Evolutionary conservation across 2,888 invertebrate genomes (phyloP).

Genomic region (Ligdia adustata): DNA sequence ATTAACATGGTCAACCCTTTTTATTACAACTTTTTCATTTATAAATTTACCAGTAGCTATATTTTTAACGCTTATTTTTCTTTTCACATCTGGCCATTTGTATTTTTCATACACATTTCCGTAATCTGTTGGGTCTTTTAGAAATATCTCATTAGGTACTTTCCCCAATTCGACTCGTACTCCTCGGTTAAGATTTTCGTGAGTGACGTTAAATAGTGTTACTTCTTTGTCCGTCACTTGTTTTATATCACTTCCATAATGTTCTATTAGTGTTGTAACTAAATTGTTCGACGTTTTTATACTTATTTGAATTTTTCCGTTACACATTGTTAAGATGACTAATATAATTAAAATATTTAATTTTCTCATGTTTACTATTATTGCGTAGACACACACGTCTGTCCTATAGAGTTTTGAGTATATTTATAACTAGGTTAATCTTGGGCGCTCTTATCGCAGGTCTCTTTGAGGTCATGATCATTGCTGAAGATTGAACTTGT

Average conservation of each 20-base stretch:
- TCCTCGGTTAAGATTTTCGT: slow-evolving; percentile 56
- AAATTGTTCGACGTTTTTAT: slow-evolving; percentile 46
- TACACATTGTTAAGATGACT: slow-evolving; percentile 28
- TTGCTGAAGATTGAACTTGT: no score
- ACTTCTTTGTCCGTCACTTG: slow-evolving; percentile 55
- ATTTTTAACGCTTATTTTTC: slow-evolving; percentile 49
- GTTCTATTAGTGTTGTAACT: slow-evolving; percentile 39
- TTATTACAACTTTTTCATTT: slow-evolving; percentile 47
- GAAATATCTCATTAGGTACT: slow-evolving; percentile 55
- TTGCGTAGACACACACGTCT: not conserved
- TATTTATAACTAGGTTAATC: not conserved
- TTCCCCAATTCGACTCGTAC: slow-evolving; percentile 57
- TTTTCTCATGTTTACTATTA: slow-evolving; percentile 12
- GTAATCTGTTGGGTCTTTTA: slow-evolving; percentile 63
- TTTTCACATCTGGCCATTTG: slow-evolving; percentile 57
- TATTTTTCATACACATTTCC: slow-evolving; percentile 54
- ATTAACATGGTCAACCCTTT: slow-evolving; percentile 52
- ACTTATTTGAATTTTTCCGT: slow-evolving; percentile 49
- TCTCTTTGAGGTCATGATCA: not conserved
- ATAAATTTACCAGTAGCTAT: slow-evolving; percentile 51
- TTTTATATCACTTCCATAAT: slow-evolving; percentile 50
- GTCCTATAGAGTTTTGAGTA: not conserved
- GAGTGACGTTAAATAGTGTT: slow-evolving; percentile 57
- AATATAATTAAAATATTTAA: not conserved
- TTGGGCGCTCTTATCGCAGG: not conserved